These are phyloP conservation scores for Acrobasis repandana DNA, from an alignment of 2,888 invertebrate genomes.

Conservation along the genomic window DNA sequence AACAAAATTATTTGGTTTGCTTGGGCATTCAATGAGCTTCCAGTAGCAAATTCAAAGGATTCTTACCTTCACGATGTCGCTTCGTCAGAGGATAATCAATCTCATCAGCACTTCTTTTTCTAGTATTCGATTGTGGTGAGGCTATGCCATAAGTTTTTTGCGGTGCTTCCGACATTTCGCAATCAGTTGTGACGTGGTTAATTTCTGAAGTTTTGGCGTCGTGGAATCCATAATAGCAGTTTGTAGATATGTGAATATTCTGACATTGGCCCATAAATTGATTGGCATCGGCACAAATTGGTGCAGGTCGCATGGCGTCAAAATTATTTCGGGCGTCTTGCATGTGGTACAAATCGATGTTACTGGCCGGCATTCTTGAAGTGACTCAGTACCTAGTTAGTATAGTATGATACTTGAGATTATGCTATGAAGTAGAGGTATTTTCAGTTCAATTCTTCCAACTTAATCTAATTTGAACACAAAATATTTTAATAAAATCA, in stretches of 20 bases:
- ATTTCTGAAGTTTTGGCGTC: slow-evolving; percentile 52
- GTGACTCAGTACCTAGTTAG: not conserved
- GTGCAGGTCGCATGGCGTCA: slow-evolving; percentile 71
- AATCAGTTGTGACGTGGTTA: slow-evolving; percentile 54
- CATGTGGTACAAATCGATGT: slow-evolving; percentile 64
- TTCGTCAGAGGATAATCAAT: slow-evolving; percentile 63
- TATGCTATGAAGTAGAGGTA: not conserved
- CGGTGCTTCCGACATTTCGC: slow-evolving; percentile 69
- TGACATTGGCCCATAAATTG: slow-evolving; percentile 68
- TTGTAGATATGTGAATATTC: slow-evolving; percentile 75
- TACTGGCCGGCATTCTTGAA: slow-evolving; percentile 66
- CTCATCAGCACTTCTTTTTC: slow-evolving; percentile 71
- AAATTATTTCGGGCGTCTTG: slow-evolving; percentile 76
- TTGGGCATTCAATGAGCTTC: slow-evolving; percentile 53
- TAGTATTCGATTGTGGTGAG: slow-evolving; percentile 48
- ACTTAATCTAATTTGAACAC: not conserved
- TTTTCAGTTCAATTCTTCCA: not conserved
- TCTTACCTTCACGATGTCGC: slow-evolving; percentile 74
- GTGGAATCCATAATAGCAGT: slow-evolving; percentile 80
- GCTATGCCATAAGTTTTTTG: slow-evolving; percentile 36
- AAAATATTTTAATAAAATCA: not conserved
- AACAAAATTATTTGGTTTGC: not conserved
- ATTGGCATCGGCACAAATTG: slow-evolving; percentile 64
- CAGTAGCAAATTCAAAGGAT: slow-evolving; percentile 36
- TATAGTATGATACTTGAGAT: not conserved